A percentile compares a stretch with the other conserved stretches of the same genome.
phyloP scores from a whole-genome alignment of 2,888 invertebrate species.

The Ennomos erosarius region DNA sequence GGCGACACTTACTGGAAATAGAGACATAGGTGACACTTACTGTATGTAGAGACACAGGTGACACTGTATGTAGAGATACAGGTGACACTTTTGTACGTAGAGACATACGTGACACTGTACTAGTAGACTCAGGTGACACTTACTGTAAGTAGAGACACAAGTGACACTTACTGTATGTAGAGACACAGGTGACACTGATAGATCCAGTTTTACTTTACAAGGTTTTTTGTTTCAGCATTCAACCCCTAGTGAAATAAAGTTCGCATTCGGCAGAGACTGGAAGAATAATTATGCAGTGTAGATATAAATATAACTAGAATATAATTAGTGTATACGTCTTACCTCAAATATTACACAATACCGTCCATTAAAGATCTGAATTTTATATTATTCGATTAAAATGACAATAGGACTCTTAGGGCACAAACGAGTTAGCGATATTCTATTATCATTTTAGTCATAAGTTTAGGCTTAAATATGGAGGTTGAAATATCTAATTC shows the following conservation, averaged over 20 bases:
- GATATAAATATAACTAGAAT: slow-evolving; percentile 30
- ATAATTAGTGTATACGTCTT: slow-evolving; percentile 34
- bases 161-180: too few species aligned
- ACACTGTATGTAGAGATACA: too few species aligned
- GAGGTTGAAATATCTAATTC: slow-evolving; percentile 11
- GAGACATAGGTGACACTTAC: too few species aligned
- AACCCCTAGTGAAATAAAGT: slow-evolving; percentile 53
- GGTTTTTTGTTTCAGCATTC: slow-evolving; percentile 59
- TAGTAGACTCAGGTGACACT: too few species aligned
- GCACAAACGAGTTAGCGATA: slow-evolving; percentile 55
- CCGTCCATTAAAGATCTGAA: slow-evolving; percentile 57
- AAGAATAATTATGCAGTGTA: slow-evolving; percentile 49
- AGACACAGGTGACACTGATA: too few species aligned
- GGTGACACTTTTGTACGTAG: too few species aligned
- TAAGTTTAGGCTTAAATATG: slow-evolving; percentile 27
- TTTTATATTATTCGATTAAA: slow-evolving; percentile 61
- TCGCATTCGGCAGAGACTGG: slow-evolving; percentile 28
- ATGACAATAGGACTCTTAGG: slow-evolving; percentile 79
- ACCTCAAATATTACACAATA: slow-evolving; percentile 52
- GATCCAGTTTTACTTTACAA: too few species aligned
- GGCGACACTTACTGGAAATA: too few species aligned
- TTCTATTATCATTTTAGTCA: slow-evolving; percentile 83
- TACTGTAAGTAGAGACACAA: too few species aligned
- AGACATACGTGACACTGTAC: too few species aligned
- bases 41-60: too few species aligned